phyloP scores from a whole-genome alignment of 1,140 invertebrate species.

The Drosophila sucinea region DNA sequence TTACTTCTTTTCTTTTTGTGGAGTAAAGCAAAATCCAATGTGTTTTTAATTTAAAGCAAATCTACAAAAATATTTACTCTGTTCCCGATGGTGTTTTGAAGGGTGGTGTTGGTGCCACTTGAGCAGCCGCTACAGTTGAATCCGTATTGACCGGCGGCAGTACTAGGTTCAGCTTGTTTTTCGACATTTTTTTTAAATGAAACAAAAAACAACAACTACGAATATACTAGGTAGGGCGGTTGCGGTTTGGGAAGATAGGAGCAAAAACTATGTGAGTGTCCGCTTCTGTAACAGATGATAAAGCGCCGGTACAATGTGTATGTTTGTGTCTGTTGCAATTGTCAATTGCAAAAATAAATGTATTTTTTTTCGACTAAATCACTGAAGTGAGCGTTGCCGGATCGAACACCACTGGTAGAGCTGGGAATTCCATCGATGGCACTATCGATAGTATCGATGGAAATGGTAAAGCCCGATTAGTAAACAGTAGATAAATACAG shows the following conservation, averaged over 20 bases:
- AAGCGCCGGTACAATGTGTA: neutral
- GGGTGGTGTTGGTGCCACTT: conserved; percentile 88
- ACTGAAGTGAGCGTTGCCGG: neutral
- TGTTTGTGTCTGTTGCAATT: neutral
- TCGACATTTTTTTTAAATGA: conserved; percentile 87
- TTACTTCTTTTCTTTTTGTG: conserved; percentile 1
- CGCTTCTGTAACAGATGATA: neutral
- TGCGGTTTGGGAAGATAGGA: conserved; percentile 13
- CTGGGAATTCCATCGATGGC: no score
- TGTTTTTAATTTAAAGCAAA: conserved; percentile 24
- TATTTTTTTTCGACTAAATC: conserved; percentile 2
- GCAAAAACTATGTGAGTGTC: neutral
- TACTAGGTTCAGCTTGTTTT: conserved; percentile 96
- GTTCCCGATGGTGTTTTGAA: conserved; percentile 86
- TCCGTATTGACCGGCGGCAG: conserved; percentile 94
- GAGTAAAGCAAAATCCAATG: conserved; percentile 25
- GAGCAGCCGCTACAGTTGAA: conserved; percentile 85
- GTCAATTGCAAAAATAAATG: conserved; percentile 4
- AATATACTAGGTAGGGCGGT: conserved; percentile 17
- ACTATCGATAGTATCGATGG: no score
- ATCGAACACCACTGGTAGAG: neutral
- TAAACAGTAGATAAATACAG: no score
- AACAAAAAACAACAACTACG: conserved; percentile 19
- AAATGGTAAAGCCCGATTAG: no score
- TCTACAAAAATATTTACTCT: conserved; percentile 85